Conservation (phyloP, 1,140 invertebrate genomes). For the Musca vetustissima region DNA sequence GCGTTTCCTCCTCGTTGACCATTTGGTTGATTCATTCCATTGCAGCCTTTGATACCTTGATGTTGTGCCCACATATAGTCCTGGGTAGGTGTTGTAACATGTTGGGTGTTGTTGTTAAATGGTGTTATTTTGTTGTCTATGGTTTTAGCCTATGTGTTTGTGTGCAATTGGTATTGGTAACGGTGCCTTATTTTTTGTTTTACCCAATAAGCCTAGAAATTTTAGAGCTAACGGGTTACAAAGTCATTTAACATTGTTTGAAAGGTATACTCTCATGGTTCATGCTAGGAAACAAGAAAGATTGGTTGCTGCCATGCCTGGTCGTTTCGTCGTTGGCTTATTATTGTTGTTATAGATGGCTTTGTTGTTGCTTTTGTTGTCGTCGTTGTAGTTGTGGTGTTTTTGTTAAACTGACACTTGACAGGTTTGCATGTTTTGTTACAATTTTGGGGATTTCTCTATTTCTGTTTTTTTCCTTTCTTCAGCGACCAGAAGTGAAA, state of each 20-base stretch:
- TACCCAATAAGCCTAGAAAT: background rate
- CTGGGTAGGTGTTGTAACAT: too few relatives aligned
- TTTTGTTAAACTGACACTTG: conserved; percentile 20
- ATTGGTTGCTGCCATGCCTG: background rate
- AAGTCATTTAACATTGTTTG: conserved; percentile 2
- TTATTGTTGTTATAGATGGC: background rate
- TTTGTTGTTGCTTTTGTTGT: background rate
- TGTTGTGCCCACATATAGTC: too few relatives aligned
- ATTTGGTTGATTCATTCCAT: too few relatives aligned
- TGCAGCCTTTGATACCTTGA: too few relatives aligned
- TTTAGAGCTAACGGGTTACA: background rate
- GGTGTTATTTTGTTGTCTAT: background rate
- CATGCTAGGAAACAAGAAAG: background rate
- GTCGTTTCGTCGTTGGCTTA: background rate
- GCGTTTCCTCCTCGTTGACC: too few relatives aligned
- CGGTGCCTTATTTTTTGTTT: background rate
- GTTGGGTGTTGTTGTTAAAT: too few relatives aligned
- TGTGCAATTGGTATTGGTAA: background rate
- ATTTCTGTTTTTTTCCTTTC: background rate
- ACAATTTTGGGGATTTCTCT: conserved; percentile 4
- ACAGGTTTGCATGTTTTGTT: conserved; percentile 24
- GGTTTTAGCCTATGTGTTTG: background rate
- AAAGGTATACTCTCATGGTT: background rate
- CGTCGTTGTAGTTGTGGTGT: background rate
- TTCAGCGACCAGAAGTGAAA: conserved; percentile 13